Base-by-base conservation (phyloP, 92 coral and sea anemone species). In the Actinernus sp. region DNA sequence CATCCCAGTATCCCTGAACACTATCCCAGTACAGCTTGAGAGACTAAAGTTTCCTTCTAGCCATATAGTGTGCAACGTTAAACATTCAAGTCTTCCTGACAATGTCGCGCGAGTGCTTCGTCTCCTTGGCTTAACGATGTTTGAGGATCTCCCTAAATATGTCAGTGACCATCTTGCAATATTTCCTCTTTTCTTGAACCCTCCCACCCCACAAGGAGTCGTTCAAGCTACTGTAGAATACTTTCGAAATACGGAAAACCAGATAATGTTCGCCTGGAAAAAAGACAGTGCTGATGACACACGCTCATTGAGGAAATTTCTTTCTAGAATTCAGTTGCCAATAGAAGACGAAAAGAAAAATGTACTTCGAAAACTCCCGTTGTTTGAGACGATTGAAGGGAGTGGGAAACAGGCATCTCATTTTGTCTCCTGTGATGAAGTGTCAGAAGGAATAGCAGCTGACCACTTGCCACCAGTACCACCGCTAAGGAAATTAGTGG, bases 141-240 rank as follows among this genome's bases (percentile, higher is more conserved):
- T 89, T 43, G 66, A 75, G 22, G 68, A 58, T 17, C 53, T 57
- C 18, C 96, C 91, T 0, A 24, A 14, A 36, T 84, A 51, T 32
- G 22, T 75, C 5, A 24, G 26, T 18, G 20, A 41, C 1, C 91
- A 89, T 37, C 88, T 77, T 7, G 62, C 65, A 23, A 26, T 81
- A 32, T 41, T 66, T 48, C 62, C 64, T 41, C 26, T 17, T 1
- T 73, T 60, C 40, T 75, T 86, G 14, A 82, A 89, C 26, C 85
- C 90, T 27, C 85, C 96, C 21, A 71, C 72, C 11, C 48, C 54
- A 13, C 68, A 55, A 23, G 80, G 87, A 27, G 83, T 83, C 13
- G 26, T 88, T 0, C 31, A 38, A 37, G 90, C 87, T 21, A 2
- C 77, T 31, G 2, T n/a, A 14, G 22, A 19, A 18, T 23, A 14